Evolutionary conservation across 2,797 vertebrate genomes (phyloP), one percentile per base, ranked within the genome.

Genomic region (Urocyon cinereoargenteus): DNA sequence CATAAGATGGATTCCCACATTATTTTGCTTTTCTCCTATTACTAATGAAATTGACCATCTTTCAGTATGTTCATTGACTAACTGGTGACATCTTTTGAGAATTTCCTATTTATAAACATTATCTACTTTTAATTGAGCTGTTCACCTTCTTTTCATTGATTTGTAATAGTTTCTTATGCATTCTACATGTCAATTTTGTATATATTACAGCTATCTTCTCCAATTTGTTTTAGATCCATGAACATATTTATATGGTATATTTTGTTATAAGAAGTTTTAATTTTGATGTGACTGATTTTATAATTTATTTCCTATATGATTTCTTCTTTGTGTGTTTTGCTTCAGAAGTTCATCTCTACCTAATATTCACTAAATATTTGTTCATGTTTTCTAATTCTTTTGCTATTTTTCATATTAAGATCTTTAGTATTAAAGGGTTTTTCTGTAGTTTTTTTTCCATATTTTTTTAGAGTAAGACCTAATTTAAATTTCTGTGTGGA

Each of bases 391-490:
- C 40, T 64, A 94, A 36, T 84, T 4, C 66, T 89, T 84, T 28
- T 86, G 34, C 57, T 85, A 40, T 84, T 96, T 98, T 91, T 84
- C 28, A 85, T 34, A 45, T 90, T 87, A 57, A 93, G 19, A 72
- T 68, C 16, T 8, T 77, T 90, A 88, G 92, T 77, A 31, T 51
- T 15, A 77, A 77, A 77, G 8, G 73, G 0, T 10, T 49, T 75
- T 75, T 55, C 53, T 59, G 49, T 36, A 78, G 24, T 59, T 90
- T 90, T 92, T 92, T 96, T 97, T 51, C 31, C 22, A 5, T 62
- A 70, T 85, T 24, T 6, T 70, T 28, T 97, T 22, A 87, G 53
- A 95, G 78, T 90, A 90, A 8, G n/a, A 55, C 55, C 59, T 92
- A 95, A 94, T 55, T 92, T 81, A 87, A 92, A 62, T 95, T 87